Conservation (phyloP, 2,113 vertebrate species). For the Pelodiscus sinensis region DNA sequence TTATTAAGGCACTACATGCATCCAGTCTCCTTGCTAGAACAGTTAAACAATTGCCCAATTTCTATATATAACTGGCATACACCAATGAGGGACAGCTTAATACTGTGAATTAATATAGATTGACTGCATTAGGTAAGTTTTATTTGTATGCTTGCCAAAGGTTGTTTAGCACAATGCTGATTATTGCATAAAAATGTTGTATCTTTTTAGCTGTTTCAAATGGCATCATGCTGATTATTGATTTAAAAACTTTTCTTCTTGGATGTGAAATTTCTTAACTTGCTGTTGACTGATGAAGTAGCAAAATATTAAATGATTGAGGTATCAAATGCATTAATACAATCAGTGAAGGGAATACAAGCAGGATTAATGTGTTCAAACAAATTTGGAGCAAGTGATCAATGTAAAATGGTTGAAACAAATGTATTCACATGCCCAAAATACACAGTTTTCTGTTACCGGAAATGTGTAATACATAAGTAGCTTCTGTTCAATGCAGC, state of each 20-base stretch:
- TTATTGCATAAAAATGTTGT: background rate
- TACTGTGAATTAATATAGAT: background rate
- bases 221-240: background rate
- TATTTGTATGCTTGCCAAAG: background rate
- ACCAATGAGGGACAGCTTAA: background rate
- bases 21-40: background rate
- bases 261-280: background rate
- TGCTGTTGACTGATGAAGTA: background rate
- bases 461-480: fast-evolving
- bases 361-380: background rate
- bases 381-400: background rate
- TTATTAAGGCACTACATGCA: background rate
- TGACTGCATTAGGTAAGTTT: background rate
- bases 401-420: background rate
- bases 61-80: background rate
- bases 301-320: fast-evolving
- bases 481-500: background rate
- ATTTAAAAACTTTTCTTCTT: background rate
- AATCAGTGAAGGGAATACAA: background rate
- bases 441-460: background rate
- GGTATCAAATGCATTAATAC: fast-evolving
- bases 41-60: background rate
- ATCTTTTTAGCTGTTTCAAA: background rate
- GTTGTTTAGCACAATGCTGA: background rate
- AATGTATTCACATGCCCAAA: background rate